Conservation (phyloP, 2,888 invertebrate genomes). For the Ophioninae sp. region DNA sequence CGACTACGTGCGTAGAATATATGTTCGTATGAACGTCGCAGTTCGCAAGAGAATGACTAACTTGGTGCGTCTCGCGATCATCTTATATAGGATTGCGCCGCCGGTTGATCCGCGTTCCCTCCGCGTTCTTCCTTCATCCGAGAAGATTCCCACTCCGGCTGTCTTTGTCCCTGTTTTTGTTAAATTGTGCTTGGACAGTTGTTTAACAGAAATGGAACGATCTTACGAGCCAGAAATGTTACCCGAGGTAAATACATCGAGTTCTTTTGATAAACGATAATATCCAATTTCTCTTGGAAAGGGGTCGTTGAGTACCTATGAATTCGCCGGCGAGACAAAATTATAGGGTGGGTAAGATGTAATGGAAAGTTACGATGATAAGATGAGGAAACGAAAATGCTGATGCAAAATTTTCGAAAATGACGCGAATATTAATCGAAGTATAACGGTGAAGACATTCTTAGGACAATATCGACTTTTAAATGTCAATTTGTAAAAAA, state of each 20-base stretch:
- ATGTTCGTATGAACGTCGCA: constrained; percentile 66
- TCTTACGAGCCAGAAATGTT: constrained; percentile 4
- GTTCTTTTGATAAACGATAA: not conserved
- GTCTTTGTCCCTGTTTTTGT: constrained; percentile 40
- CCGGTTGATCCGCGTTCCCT: constrained; percentile 63
- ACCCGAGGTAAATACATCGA: not conserved
- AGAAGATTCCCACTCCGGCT: constrained; percentile 50
- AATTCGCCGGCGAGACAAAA: not conserved
- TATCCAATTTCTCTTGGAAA: not conserved
- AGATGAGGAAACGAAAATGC: not conserved
- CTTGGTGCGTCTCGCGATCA: constrained; percentile 68
- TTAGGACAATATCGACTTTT: too few species aligned
- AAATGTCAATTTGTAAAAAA: too few species aligned
- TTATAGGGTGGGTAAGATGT: not conserved
- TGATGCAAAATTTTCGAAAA: not conserved
- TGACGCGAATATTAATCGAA: not conserved
- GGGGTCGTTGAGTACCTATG: not conserved
- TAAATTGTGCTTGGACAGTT: constrained; percentile 26
- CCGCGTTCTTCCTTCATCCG: constrained; percentile 61
- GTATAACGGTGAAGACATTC: too few species aligned
- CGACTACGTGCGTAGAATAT: constrained; percentile 18
- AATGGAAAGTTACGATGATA: not conserved
- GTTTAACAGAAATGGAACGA: constrained; percentile 19
- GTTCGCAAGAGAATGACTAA: constrained; percentile 75
- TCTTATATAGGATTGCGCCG: constrained; percentile 76